Base-by-base conservation (phyloP, 2,888 invertebrate species). In the Atrina japonica region DNA sequence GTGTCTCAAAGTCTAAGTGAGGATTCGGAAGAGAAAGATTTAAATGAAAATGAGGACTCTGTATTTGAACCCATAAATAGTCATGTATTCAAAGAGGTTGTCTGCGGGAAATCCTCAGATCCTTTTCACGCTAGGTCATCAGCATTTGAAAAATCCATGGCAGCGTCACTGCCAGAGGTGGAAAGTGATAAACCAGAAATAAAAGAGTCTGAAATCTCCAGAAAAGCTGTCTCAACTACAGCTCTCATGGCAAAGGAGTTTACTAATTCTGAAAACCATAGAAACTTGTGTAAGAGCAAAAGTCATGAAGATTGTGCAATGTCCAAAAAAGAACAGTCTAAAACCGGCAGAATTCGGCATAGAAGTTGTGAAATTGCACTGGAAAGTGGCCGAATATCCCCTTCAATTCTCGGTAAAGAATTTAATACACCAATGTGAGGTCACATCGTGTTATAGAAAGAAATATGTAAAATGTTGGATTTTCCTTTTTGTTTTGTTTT, bases 291-390 rank as follows among this genome's bases (percentile, higher is more conserved):
- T 47, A 72, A 72, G 43, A 76, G 78, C 59, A 76, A 73, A 64
- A 80, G 80, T 71, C 76, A 78, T 50, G 80, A 80, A 63, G 71
- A 78, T 35, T 80, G 63, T 72, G 75, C 74, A 29, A 73, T 73
- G 30, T 67, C 55, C 6, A 70, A 70, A 27, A 43, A 63, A 25
- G 60, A 60, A 29, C 61, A 63, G 16, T 65, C 60, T 40, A 47
- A 73, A 16, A 68, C 69, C 3, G 73, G 75, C 0, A 60, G 80
- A 23, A 63, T 77, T 2, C 66, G 86, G 21, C 81, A 82, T 29
- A 73, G 74, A 41, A 86, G 86, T 63, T 86, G 84, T 69, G 85
- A 86, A 67, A 73, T 86, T 14, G 86, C 86, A 16, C 71, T 82
- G 53, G 70, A 83, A 61, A 80, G 83, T 55, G 86, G 85, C 7